Conservation (phyloP, 2,113 vertebrate species). For the Bombycilla garrulus region DNA sequence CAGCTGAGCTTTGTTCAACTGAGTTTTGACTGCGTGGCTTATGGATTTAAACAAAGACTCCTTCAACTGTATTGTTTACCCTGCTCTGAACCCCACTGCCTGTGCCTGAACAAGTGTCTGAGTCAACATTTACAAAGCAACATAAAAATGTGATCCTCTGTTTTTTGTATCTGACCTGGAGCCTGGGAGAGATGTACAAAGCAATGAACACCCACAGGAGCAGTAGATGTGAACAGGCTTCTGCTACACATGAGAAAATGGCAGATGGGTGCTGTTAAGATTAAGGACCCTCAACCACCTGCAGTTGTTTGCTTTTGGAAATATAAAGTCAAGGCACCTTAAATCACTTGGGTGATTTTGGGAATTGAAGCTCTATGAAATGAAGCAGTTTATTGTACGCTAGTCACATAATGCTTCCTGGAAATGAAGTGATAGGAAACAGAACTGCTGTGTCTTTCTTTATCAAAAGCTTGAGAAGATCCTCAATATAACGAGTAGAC, state of each 20-base stretch:
- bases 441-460: not conserved
- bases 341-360: not conserved
- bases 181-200: not conserved
- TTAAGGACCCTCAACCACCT: not conserved
- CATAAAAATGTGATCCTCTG: not conserved
- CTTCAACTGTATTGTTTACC: not conserved
- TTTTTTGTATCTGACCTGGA: not conserved
- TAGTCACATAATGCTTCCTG: not conserved
- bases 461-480: not conserved
- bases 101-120: not conserved
- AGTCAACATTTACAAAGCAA: not conserved
- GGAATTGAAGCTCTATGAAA: not conserved
- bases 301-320: not conserved
- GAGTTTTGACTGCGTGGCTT: not conserved
- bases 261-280: not conserved
- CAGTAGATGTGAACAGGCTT: not conserved
- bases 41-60: not conserved
- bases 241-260: not conserved
- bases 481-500: not conserved
- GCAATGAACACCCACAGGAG: accelerated
- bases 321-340: not conserved
- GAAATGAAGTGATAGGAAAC: not conserved
- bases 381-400: not conserved
- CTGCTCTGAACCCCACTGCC: not conserved
- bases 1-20: not conserved